Conservation (phyloP, 2,888 invertebrate genomes). For the Tetragonula carbonaria region DNA sequence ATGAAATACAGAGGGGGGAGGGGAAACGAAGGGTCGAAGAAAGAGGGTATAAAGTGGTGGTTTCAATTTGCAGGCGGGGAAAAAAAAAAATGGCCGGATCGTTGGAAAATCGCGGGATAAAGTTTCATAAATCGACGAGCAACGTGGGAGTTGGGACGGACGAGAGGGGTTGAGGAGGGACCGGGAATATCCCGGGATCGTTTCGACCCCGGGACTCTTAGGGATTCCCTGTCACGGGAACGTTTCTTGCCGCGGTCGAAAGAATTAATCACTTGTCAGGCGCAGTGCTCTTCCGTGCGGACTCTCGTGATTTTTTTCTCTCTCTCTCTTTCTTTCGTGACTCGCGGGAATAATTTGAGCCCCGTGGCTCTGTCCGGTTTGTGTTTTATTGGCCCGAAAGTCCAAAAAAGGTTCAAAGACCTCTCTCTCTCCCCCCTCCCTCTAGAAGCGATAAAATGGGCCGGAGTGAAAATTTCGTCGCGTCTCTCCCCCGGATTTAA, state of each 20-base stretch:
- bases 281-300: conserved; percentile 9
- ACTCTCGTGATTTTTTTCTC: conserved; percentile 8
- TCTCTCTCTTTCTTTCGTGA: not conserved
- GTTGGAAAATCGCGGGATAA: not conserved
- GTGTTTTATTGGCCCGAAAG: conserved; percentile 29
- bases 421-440: not conserved
- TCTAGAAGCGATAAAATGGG: not conserved
- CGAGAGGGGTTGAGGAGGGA: too few relatives aligned
- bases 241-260: conserved; percentile 17
- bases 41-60: not conserved
- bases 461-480: not conserved
- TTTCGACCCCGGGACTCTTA: not conserved
- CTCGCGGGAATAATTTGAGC: conserved; percentile 47
- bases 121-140: conserved; percentile 19
- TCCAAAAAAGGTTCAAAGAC: conserved; percentile 9
- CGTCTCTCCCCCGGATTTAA: conserved; percentile 3
- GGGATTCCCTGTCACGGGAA: conserved; percentile 18
- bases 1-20: too few relatives aligned
- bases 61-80: not conserved
- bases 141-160: not conserved
- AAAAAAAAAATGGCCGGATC: too few relatives aligned
- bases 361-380: not conserved
- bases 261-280: conserved; percentile 57
- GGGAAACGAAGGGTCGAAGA: too few relatives aligned
- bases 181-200: not conserved